A percentile compares a stretch with the other conserved stretches of the same genome.
phyloP scores from a whole-genome alignment of 2,888 invertebrate genomes.

The Tanytarsus gracilentus region DNA sequence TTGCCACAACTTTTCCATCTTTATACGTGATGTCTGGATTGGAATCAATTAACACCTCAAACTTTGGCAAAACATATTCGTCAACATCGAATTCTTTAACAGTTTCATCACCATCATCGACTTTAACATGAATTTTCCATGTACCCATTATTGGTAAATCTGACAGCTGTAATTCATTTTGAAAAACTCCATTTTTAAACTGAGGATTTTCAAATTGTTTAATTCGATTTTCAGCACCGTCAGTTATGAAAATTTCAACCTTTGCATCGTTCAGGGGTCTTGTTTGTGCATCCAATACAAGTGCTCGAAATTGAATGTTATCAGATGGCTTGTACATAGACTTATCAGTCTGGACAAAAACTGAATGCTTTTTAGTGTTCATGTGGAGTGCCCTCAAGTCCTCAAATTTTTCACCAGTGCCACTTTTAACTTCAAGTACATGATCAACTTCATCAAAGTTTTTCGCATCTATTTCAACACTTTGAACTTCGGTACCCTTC shows the following conservation, averaged over 20 bases:
- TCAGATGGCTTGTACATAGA: constrained; percentile 82
- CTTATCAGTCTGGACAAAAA: constrained; percentile 87
- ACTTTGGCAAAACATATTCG: constrained; percentile 88
- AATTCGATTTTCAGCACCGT: constrained; percentile 67
- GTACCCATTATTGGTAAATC: constrained; percentile 75
- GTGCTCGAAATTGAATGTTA: constrained; percentile 69
- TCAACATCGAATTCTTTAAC: constrained; percentile 57
- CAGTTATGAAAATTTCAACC: constrained; percentile 44
- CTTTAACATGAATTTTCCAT: constrained; percentile 69
- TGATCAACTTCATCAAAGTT: constrained; percentile 77
- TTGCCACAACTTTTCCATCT: constrained; percentile 67
- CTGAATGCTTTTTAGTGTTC: constrained; percentile 70
- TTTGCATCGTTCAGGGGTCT: constrained; percentile 46
- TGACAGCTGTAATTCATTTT: constrained; percentile 66
- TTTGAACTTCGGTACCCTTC: no score
- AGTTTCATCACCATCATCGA: constrained; percentile 43
- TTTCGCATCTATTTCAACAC: no score
- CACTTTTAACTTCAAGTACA: constrained; percentile 62
- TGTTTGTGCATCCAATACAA: constrained; percentile 65
- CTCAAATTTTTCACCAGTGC: constrained; percentile 62
- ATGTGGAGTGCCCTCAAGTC: constrained; percentile 62
- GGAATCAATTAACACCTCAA: constrained; percentile 75
- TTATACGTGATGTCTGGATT: constrained; percentile 73
- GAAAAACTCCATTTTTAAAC: constrained; percentile 64
- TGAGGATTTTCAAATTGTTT: constrained; percentile 66